A percentile compares a stretch with the other conserved stretches of the same genome.
phyloP scores from a whole-genome alignment of 2,113 vertebrate species.

The Hiodon tergisus region DNA sequence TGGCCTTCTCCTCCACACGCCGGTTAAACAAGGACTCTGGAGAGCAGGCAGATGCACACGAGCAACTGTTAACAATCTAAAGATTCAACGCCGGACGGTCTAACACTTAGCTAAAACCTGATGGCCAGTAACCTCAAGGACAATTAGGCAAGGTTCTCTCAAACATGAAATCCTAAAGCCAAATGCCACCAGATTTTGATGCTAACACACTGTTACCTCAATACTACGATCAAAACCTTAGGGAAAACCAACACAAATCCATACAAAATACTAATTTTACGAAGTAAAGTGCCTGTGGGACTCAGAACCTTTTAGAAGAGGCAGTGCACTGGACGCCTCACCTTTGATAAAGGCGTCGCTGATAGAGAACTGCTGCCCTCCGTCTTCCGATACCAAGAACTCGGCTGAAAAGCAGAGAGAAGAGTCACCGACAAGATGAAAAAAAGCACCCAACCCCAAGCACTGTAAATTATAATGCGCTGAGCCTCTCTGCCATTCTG shows the following conservation, averaged over 20 bases:
- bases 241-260: not conserved
- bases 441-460: constrained; percentile 35
- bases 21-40: constrained; percentile 91
- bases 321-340: constrained; percentile 42
- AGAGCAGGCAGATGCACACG: not conserved
- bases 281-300: not conserved
- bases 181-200: too few species aligned
- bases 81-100: not conserved
- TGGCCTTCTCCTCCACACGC: constrained; percentile 92
- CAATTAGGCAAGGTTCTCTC: too few species aligned
- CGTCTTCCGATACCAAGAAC: constrained; percentile 83
- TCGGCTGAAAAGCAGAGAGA: constrained; percentile 63
- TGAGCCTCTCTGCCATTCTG: too few species aligned
- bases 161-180: too few species aligned
- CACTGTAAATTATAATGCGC: constrained; percentile 18
- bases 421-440: constrained; percentile 7
- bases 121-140: too few species aligned
- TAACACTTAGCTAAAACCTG: too few species aligned
- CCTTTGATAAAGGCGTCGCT: constrained; percentile 98
- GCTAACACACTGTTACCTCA: too few species aligned
- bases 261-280: not conserved
- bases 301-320: not conserved
- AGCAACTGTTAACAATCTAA: not conserved
- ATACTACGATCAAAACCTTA: not conserved
- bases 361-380: constrained; percentile 89